A percentile compares a stretch with the other conserved stretches of the same genome.
These are phyloP conservation scores for Drosophila fungiperda DNA, from an alignment of 2,888 invertebrate genomes.

Conservation along the genomic window DNA sequence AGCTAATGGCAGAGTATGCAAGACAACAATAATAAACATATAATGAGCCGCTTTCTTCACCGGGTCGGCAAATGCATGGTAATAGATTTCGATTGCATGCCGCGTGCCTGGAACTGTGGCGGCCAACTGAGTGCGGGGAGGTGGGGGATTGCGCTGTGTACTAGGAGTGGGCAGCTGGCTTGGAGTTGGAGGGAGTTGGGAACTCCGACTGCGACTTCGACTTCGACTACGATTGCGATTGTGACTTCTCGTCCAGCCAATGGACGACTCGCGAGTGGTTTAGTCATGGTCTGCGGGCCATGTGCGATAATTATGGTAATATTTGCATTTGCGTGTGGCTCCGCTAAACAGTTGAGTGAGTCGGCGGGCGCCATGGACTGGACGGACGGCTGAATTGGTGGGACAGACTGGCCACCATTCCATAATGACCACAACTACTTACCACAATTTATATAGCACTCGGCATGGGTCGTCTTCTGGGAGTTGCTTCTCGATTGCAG, in stretches of 20 bases:
- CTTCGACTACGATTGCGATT: slow-evolving; percentile 3
- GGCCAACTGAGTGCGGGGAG: background rate
- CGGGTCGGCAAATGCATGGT: slow-evolving; percentile 71
- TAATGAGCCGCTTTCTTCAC: slow-evolving; percentile 79
- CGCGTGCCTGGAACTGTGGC: slow-evolving; percentile 49
- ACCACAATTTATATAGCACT: background rate
- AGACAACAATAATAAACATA: slow-evolving; percentile 67
- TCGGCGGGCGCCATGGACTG: slow-evolving; percentile 70
- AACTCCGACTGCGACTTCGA: background rate
- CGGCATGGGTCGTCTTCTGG: slow-evolving; percentile 10
- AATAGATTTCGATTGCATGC: slow-evolving; percentile 79
- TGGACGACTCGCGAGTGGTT: slow-evolving; percentile 77
- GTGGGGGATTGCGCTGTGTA: background rate
- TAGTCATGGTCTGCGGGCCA: slow-evolving; percentile 77
- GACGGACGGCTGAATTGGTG: slow-evolving; percentile 9
- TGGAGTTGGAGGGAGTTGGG: slow-evolving; percentile 1
- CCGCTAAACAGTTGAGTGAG: slow-evolving; percentile 80
- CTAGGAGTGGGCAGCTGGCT: background rate
- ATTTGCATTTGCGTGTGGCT: slow-evolving; percentile 81
- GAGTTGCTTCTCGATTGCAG: slow-evolving; percentile 43
- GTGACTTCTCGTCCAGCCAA: slow-evolving; percentile 8
- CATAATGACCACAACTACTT: slow-evolving; percentile 7
- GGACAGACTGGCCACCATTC: background rate
- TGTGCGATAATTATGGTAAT: slow-evolving; percentile 80
- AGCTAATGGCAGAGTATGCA: slow-evolving; percentile 20